Conservation (phyloP, 2,888 invertebrate genomes). For the Mythimna albipuncta region DNA sequence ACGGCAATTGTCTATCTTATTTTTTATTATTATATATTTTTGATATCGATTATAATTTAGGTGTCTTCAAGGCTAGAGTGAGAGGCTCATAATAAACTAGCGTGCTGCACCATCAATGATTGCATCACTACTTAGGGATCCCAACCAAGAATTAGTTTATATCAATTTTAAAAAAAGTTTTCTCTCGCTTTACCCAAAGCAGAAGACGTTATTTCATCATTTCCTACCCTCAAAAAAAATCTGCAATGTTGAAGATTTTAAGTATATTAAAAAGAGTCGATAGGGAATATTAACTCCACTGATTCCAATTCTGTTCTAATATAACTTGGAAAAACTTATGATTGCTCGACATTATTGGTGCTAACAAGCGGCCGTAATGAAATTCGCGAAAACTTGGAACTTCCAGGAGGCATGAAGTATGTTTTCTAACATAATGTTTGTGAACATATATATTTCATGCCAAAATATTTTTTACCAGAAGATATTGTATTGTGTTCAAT, state of each 20-base stretch:
- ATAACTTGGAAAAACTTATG: slow-evolving; percentile 7
- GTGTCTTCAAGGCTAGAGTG: too few species aligned
- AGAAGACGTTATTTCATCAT: too few species aligned
- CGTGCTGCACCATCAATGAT: too few species aligned
- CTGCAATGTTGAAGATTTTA: background rate
- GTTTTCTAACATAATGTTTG: background rate
- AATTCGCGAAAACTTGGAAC: background rate
- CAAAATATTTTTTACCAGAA: background rate
- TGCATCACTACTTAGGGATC: too few species aligned
- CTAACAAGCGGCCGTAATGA: background rate
- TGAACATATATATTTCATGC: background rate
- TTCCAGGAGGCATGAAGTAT: background rate
- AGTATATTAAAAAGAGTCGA: slow-evolving; percentile 9
- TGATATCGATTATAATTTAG: too few species aligned
- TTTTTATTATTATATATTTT: too few species aligned
- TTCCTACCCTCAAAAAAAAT: background rate
- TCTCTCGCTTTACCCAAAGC: too few species aligned
- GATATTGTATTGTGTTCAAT: too few species aligned
- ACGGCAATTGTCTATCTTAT: too few species aligned
- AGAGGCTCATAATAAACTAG: too few species aligned
- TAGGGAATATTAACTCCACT: background rate
- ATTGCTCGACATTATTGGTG: slow-evolving; percentile 1
- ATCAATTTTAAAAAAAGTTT: too few species aligned
- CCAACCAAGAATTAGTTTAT: too few species aligned
- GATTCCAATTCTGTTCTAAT: background rate